Evolutionary conservation across 2,113 vertebrate species (phyloP).

Genomic region (Xenopus laevis): DNA sequence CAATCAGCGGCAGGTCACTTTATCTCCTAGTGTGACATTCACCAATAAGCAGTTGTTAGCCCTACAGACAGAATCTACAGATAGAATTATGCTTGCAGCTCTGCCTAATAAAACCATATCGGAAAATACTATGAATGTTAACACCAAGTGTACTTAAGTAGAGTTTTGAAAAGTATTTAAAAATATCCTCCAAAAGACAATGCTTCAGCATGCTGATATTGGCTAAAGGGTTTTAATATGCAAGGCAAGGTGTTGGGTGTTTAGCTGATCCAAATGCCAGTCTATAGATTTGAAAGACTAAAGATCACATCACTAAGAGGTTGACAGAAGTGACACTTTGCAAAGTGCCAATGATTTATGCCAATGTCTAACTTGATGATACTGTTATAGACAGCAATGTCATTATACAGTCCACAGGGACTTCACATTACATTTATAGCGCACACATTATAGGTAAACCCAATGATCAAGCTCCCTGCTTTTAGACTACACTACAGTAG

Average conservation of each 20-base stretch:
- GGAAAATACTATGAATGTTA: too few relatives aligned
- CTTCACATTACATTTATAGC: constrained; percentile 72
- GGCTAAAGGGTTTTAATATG: constrained; percentile 86
- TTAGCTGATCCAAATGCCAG: constrained; percentile 98
- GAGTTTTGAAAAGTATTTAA: constrained; percentile 71
- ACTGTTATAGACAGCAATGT: constrained; percentile 96
- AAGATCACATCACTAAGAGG: constrained; percentile 97
- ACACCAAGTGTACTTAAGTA: constrained; percentile 47
- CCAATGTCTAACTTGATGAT: constrained; percentile 85
- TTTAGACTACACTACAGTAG: constrained; percentile 70
- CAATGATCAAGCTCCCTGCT: constrained; percentile 72
- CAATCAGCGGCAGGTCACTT: too few relatives aligned
- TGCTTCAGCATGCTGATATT: constrained; percentile 72
- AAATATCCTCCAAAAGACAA: constrained; percentile 75
- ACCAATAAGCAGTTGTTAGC: too few relatives aligned
- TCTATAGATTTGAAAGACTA: constrained; percentile 98
- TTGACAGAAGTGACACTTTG: constrained; percentile 92
- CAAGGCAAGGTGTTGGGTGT: constrained; percentile 72
- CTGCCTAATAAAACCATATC: too few relatives aligned
- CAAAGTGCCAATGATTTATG: constrained; percentile 94
- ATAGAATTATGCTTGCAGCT: too few relatives aligned
- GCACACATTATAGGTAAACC: constrained; percentile 89
- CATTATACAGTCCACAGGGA: constrained; percentile 83
- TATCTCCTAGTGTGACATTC: too few relatives aligned
- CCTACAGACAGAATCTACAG: too few relatives aligned